A percentile compares a stretch with the other conserved stretches of the same genome.
Conservation (phyloP, 2,888 invertebrate species). For the Watsonalla cultraria region DNA sequence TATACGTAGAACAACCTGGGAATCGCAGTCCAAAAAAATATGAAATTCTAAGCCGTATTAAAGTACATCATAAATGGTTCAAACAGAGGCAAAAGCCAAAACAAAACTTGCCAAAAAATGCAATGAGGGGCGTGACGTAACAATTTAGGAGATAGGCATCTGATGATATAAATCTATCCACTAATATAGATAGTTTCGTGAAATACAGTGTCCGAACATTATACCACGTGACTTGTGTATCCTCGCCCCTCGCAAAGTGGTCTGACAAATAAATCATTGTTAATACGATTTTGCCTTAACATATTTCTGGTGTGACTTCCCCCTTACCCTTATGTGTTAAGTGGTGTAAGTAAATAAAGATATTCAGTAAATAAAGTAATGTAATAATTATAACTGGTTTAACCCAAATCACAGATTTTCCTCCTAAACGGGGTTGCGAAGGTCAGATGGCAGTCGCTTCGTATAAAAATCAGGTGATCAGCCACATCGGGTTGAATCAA, state of each 20-base stretch:
- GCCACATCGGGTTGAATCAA: no score
- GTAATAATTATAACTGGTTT: no score
- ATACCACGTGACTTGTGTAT: conserved; percentile 67
- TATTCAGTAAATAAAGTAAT: not conserved
- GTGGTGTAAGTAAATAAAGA: conserved; percentile 4
- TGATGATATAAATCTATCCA: conserved; percentile 2
- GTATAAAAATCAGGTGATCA: no score
- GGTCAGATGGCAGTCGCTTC: no score
- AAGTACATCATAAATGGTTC: no score
- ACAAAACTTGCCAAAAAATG: not conserved
- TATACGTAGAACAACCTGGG: no score
- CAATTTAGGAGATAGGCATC: not conserved
- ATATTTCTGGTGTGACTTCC: conserved; percentile 39
- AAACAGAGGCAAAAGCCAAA: no score
- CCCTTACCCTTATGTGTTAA: conserved; percentile 21
- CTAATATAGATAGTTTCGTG: conserved; percentile 10
- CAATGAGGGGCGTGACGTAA: not conserved
- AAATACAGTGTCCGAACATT: conserved; percentile 59
- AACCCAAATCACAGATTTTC: no score
- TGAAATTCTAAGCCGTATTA: no score
- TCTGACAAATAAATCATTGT: conserved; percentile 67
- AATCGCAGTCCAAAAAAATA: no score
- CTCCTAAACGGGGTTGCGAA: no score
- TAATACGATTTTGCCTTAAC: conserved; percentile 67
- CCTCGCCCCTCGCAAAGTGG: conserved; percentile 45